A percentile compares a stretch with the other conserved stretches of the same genome.
Conservation (phyloP, 2,888 invertebrate genomes). For the Drosophila yooni region DNA sequence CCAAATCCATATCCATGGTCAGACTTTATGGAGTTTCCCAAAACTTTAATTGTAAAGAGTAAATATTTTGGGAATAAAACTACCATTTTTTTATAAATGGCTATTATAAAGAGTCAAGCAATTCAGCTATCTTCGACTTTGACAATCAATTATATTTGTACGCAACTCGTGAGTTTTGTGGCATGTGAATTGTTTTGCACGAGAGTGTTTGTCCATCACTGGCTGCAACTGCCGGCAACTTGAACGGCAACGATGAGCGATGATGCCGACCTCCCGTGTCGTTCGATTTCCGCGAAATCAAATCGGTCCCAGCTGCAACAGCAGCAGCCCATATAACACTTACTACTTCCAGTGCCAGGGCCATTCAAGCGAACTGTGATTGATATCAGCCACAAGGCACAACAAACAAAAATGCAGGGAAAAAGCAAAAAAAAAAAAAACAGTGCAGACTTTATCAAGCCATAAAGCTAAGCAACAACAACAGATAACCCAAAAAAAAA, state of each 20-base stretch:
- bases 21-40: background rate
- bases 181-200: slow-evolving; percentile 8
- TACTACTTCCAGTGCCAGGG: slow-evolving; percentile 53
- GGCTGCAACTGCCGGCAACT: slow-evolving; percentile 17
- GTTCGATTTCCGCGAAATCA: slow-evolving; percentile 82
- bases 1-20: background rate
- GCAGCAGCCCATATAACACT: slow-evolving; percentile 67
- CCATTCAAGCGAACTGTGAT: slow-evolving; percentile 74
- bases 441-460: slow-evolving; percentile 19
- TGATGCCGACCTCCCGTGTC: slow-evolving; percentile 82
- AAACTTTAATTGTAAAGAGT: background rate
- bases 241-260: slow-evolving; percentile 66
- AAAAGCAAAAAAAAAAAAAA: background rate
- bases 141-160: background rate
- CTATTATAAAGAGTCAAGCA: too few relatives aligned
- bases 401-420: slow-evolving; percentile 3
- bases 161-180: slow-evolving; percentile 24
- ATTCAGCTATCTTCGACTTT: background rate
- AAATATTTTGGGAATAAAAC: background rate
- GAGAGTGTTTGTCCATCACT: slow-evolving; percentile 33
- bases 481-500: slow-evolving; percentile 3
- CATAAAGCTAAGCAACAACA: slow-evolving; percentile 13
- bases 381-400: slow-evolving; percentile 57
- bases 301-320: slow-evolving; percentile 76
- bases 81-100: too few relatives aligned